Evolutionary conservation across 2,888 invertebrate genomes (phyloP), one percentile per base, ranked within the genome.

Genomic region (Tromatobia lineatoria): DNA sequence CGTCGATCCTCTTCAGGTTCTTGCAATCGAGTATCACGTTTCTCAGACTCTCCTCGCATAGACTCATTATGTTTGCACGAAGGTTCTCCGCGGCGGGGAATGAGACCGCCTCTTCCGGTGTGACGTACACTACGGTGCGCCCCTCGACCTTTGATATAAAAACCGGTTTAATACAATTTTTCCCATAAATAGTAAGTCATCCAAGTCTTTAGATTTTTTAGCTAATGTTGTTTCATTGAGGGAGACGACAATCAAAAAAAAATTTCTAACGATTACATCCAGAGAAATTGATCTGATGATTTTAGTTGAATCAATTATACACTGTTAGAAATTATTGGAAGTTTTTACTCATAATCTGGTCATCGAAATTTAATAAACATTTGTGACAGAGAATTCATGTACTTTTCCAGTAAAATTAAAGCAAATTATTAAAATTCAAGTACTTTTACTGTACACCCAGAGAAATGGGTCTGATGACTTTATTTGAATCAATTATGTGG

Each of bases 71-170:
- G 20, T 90, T 90, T 82, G 94, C 94, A 66, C 95, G 93, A 89
- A 98, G 94, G 94, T 95, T 96, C 94, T 97, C 97, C 0, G 97
- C 97, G 3, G 97, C 96, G n/a, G 98, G 97, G 94, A 97, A 98
- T 78, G 96, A 95, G 71, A 98, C 94, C 90, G 96, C 96, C 88
- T 96, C 96, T 91, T 96, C 96, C 73, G 97, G 96, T 80, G 95
- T 95, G 59, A 97, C 96, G 88, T 96, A 91, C 88, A 96, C 94
- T 10, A 95, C 91, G 82, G 94, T 93, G 15, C 91, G 90, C 13
- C 94, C 93, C 29, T 93, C 92, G 34, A 94, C 89, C 92, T 92
- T 52, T 50, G 52, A 45, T 29, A 73, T 66, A n/a, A 57, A 25
- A 25, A 42, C 0, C 18, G 18, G 42, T 42, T 64, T 64, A 64